Conservation (phyloP, 2,888 invertebrate genomes). For the Thymelicus acteon region DNA sequence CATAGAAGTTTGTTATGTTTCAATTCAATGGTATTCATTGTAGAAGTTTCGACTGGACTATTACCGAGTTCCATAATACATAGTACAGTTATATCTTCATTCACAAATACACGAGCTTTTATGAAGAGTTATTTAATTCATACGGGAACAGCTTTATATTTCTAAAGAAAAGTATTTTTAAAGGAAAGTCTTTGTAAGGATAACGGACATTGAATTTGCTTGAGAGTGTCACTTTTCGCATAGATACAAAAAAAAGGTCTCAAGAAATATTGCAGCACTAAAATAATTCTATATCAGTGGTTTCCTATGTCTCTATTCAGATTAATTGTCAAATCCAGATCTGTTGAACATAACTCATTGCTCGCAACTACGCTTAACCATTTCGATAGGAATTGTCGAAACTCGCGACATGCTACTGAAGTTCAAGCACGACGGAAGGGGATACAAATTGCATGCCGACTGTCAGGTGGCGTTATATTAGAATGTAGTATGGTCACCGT, state of each 20-base stretch:
- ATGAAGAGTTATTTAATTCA: too few relatives aligned
- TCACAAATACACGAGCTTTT: too few relatives aligned
- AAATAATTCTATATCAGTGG: neutral
- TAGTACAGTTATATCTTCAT: too few relatives aligned
- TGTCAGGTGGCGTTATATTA: constrained; percentile 30
- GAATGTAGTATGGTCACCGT: constrained; percentile 15
- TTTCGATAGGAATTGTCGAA: constrained; percentile 65
- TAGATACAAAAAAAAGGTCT: too few relatives aligned
- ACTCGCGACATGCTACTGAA: constrained; percentile 72
- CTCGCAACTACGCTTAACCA: constrained; percentile 38
- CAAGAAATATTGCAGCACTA: too few relatives aligned
- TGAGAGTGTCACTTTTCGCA: too few relatives aligned
- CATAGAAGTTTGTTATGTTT: constrained; percentile 10
- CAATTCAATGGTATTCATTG: constrained; percentile 1
- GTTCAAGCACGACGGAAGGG: constrained; percentile 47
- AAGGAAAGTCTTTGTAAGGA: too few relatives aligned
- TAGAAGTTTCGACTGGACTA: neutral
- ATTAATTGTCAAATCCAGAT: constrained; percentile 11
- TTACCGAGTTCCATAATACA: neutral
- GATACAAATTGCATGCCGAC: constrained; percentile 38
- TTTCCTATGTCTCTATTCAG: neutral
- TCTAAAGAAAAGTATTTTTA: too few relatives aligned
- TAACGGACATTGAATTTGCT: too few relatives aligned
- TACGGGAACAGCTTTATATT: too few relatives aligned
- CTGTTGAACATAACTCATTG: constrained; percentile 1